phyloP scores from a whole-genome alignment of 2,113 vertebrate species.

The Oncorhynchus gorbuscha region DNA sequence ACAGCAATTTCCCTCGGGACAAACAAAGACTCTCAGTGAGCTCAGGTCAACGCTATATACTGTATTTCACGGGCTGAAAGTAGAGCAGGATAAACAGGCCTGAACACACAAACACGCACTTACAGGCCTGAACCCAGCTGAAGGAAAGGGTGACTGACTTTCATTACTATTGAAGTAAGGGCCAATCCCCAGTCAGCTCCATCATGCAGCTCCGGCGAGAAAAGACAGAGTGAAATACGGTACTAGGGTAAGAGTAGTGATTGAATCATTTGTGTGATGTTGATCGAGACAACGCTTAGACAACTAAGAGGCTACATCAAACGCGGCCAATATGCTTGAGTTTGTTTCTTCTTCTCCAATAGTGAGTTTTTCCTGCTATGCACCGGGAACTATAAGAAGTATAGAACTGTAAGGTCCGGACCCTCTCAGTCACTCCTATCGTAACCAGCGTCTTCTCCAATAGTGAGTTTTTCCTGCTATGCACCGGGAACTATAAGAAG shows the following conservation, averaged over 20 bases:
- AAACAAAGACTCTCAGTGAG: constrained; percentile 46
- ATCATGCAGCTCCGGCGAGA: constrained; percentile 34
- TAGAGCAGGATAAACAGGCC: constrained; percentile 39
- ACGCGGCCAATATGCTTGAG: too few relatives aligned
- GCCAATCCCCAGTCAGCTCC: constrained; percentile 39
- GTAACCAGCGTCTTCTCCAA: too few relatives aligned
- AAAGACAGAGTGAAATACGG: constrained; percentile 33
- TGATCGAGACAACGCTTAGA: too few relatives aligned
- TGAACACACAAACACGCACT: not conserved
- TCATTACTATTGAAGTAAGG: constrained; percentile 42
- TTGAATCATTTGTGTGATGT: too few relatives aligned
- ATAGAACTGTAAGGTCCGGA: too few relatives aligned
- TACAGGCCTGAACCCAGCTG: not conserved
- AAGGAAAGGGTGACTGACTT: constrained; percentile 34
- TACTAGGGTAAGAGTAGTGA: constrained; percentile 31
- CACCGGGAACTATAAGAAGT: too few relatives aligned
- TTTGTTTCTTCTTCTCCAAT: too few relatives aligned
- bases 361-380: too few relatives aligned
- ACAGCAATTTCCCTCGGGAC: constrained; percentile 47
- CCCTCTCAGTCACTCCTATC: too few relatives aligned
- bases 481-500: too few relatives aligned
- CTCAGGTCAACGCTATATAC: constrained; percentile 53
- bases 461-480: too few relatives aligned
- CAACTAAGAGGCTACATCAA: too few relatives aligned
- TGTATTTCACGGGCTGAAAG: constrained; percentile 47